phyloP scores from a whole-genome alignment of 2,797 vertebrate genomes.

The Gymnothorax javanicus region DNA sequence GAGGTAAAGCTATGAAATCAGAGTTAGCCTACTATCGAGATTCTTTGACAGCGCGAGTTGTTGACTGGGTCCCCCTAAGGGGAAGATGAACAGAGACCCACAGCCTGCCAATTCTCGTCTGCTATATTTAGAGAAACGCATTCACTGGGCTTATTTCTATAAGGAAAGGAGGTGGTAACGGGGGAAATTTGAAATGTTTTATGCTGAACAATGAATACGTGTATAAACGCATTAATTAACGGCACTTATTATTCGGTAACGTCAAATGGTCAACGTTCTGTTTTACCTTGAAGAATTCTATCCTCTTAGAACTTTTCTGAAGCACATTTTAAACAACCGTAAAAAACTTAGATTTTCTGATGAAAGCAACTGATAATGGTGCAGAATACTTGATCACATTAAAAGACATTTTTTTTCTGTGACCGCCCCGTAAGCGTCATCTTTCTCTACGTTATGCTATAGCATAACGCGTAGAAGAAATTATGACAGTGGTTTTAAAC shows the following conservation, averaged over 20 bases:
- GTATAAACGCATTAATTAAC: background rate
- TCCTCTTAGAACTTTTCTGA: too few species aligned
- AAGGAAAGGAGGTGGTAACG: background rate
- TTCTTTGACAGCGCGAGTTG: background rate
- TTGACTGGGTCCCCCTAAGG: background rate
- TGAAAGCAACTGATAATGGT: background rate
- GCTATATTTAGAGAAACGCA: conserved; percentile 18
- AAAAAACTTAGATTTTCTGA: background rate
- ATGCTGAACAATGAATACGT: background rate
- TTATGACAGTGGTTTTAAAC: background rate
- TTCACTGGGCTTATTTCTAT: background rate
- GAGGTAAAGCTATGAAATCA: conserved; percentile 17
- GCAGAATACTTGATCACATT: background rate
- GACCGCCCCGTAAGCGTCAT: background rate
- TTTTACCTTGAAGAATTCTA: too few species aligned
- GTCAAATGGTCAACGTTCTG: too few species aligned
- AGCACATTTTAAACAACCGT: too few species aligned
- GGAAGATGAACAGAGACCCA: conserved; percentile 11
- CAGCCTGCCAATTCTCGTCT: conserved; percentile 14
- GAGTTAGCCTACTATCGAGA: conserved; percentile 32
- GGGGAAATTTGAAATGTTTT: background rate
- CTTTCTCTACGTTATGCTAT: background rate
- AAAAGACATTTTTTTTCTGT: background rate
- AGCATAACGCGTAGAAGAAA: background rate
- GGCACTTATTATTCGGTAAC: background rate